Conservation (phyloP, 2,888 invertebrate species). For the Diarsia brunnea region DNA sequence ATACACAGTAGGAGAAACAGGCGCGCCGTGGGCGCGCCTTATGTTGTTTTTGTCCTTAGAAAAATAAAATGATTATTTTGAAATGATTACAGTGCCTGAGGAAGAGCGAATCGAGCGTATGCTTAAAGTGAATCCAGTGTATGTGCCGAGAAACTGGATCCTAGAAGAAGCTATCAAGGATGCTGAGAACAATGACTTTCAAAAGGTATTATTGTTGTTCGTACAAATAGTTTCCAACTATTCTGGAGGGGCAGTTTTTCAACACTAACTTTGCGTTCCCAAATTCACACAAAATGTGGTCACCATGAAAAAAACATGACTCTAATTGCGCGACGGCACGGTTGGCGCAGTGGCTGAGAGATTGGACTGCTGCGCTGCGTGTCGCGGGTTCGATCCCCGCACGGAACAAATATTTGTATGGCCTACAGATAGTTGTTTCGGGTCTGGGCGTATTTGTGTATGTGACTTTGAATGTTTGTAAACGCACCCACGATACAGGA, state of each 20-base stretch:
- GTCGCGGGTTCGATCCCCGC: too few species aligned
- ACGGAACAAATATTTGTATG: too few species aligned
- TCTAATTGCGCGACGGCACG: too few species aligned
- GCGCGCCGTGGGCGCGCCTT: too few species aligned
- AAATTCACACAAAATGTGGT: neutral
- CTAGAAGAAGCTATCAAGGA: conserved; percentile 92
- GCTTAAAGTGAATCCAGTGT: conserved; percentile 86
- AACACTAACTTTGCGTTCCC: neutral
- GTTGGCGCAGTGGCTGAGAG: too few species aligned
- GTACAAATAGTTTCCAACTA: neutral
- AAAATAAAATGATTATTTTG: neutral
- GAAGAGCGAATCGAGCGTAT: conserved; percentile 80
- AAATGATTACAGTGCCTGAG: conserved; percentile 72
- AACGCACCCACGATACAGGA: too few species aligned
- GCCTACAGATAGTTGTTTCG: too few species aligned
- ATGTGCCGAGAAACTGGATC: conserved; percentile 93
- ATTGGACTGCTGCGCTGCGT: too few species aligned
- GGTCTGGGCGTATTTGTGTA: too few species aligned
- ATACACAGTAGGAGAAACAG: neutral
- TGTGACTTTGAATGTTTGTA: too few species aligned
- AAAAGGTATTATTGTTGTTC: conserved; percentile 79
- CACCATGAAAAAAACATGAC: too few species aligned
- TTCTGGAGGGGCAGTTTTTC: neutral
- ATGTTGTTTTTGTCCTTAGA: neutral
- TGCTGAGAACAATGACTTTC: conserved; percentile 92